Conservation (phyloP, 2,888 invertebrate species). For the Cephus runcator region DNA sequence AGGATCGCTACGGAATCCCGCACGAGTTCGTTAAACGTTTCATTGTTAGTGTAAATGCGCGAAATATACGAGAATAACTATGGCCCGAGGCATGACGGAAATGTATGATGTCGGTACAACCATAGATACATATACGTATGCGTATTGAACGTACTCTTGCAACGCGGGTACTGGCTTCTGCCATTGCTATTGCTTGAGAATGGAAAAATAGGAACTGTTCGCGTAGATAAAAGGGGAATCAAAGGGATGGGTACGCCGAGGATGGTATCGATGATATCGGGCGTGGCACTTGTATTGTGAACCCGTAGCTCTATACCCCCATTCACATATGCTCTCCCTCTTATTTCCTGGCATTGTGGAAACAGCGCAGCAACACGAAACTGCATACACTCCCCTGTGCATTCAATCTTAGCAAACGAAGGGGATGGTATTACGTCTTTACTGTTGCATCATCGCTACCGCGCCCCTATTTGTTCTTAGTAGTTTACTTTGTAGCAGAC, state of each 20-base stretch:
- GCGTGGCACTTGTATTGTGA: slow-evolving; percentile 35
- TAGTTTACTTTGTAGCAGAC: neutral
- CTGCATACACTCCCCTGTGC: slow-evolving; percentile 21
- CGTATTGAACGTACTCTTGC: neutral
- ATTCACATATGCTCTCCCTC: slow-evolving; percentile 27
- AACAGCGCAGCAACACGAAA: slow-evolving; percentile 30
- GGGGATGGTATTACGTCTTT: neutral
- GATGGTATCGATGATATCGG: slow-evolving; percentile 35
- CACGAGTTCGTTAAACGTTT: slow-evolving; percentile 35
- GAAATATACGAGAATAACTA: neutral
- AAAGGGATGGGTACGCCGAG: slow-evolving; percentile 22
- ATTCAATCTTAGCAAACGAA: neutral
- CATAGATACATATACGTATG: neutral
- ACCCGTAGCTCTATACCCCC: slow-evolving; percentile 12
- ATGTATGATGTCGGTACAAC: neutral
- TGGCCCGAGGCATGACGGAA: neutral
- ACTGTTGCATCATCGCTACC: neutral
- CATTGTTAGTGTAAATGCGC: slow-evolving; percentile 27
- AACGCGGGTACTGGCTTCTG: neutral
- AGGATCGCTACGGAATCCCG: slow-evolving; percentile 18
- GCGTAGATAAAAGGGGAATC: neutral
- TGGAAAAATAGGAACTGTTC: neutral
- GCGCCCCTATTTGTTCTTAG: neutral
- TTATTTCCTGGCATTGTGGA: slow-evolving; percentile 27
- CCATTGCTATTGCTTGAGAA: neutral